Conservation (phyloP, 2,797 vertebrate species). For the Tinamus major region DNA sequence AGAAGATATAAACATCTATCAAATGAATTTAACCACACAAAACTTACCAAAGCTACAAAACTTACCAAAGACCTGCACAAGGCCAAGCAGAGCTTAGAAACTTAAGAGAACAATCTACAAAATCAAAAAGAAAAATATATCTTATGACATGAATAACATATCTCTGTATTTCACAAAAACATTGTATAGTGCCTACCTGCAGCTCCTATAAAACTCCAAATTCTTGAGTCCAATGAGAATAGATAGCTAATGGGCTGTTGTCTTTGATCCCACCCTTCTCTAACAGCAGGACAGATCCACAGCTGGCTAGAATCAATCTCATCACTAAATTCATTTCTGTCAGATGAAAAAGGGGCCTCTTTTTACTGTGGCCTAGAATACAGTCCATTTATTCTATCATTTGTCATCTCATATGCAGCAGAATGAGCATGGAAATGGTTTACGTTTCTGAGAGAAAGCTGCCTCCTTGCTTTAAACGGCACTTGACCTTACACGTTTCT, state of each 20-base stretch:
- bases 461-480: background rate
- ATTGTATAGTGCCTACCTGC: background rate
- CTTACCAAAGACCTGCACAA: background rate
- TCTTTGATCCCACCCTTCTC: background rate
- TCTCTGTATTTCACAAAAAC: fast-evolving
- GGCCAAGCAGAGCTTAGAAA: background rate
- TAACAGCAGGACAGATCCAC: background rate
- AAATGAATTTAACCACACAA: background rate
- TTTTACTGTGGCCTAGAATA: background rate
- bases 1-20: background rate
- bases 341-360: constrained; percentile 13
- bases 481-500: constrained; percentile 8
- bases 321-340: constrained; percentile 1
- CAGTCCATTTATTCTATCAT: background rate
- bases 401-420: constrained; percentile 13
- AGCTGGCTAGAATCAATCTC: constrained; percentile 35
- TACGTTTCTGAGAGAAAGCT: background rate
- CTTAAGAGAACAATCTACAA: background rate
- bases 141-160: background rate
- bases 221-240: background rate
- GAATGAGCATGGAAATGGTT: background rate
- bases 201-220: fast-evolving
- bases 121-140: fast-evolving
- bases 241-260: fast-evolving
- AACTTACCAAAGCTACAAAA: too few species aligned